phyloP scores from a whole-genome alignment of 1,140 invertebrate species.

The Drosophila dunni region DNA sequence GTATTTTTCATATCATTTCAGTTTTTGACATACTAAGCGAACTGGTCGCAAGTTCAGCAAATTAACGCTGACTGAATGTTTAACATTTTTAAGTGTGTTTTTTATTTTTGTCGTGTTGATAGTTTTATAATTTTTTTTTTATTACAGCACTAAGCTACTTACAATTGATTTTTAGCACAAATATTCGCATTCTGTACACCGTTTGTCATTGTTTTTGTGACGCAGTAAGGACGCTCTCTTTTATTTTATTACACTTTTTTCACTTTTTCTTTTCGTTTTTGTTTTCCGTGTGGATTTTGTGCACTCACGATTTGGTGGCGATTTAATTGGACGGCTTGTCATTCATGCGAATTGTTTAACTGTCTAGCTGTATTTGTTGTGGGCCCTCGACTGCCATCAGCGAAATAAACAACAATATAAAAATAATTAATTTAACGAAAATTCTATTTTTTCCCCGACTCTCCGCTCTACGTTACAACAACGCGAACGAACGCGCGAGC shows the following conservation, averaged over 20 bases:
- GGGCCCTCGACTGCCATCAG: background rate
- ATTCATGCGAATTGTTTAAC: constrained; percentile 39
- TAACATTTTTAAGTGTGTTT: constrained; percentile 9
- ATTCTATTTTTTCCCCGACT: constrained; percentile 26
- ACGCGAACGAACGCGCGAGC: constrained; percentile 31
- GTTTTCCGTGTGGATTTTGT: constrained; percentile 4
- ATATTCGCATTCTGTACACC: constrained; percentile 36
- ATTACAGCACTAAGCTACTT: constrained; percentile 50
- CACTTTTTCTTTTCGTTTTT: constrained; percentile 6
- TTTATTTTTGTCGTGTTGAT: constrained; percentile 4
- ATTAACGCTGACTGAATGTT: constrained; percentile 42
- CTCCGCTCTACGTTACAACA: constrained; percentile 11
- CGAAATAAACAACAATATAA: constrained; percentile 12
- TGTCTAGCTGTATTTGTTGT: constrained; percentile 37
- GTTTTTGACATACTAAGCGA: constrained; percentile 51
- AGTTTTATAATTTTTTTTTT: constrained; percentile 16
- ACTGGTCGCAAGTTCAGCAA: constrained; percentile 9
- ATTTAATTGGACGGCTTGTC: constrained; percentile 40
- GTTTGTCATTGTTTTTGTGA: constrained; percentile 20
- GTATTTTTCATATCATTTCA: constrained; percentile 24
- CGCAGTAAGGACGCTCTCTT: constrained; percentile 48
- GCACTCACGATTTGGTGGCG: constrained; percentile 30
- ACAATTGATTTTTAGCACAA: constrained; percentile 78
- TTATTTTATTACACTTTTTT: background rate
- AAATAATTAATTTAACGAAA: constrained; percentile 66